Evolutionary conservation across 2,797 vertebrate species (phyloP).

Genomic region (Bufotes viridis): DNA sequence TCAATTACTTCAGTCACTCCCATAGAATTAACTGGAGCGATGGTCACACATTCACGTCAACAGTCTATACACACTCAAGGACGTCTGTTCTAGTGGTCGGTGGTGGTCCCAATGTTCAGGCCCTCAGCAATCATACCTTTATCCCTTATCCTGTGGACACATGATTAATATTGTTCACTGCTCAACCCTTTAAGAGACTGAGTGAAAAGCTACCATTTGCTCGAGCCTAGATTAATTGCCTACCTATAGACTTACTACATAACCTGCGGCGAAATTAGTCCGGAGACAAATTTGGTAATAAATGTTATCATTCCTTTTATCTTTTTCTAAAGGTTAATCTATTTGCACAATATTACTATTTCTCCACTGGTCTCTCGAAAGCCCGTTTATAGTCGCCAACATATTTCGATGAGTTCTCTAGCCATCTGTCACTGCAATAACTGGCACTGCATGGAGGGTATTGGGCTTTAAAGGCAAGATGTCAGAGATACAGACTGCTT

Average conservation of each 20-base stretch:
- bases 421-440: conserved; percentile 29
- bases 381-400: conserved; percentile 19
- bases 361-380: not conserved
- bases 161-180: no score
- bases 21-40: no score
- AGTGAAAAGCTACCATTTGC: not conserved
- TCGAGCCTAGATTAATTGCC: not conserved
- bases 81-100: no score
- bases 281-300: conserved; percentile 1
- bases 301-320: conserved; percentile 17
- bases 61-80: no score
- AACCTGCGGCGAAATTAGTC: not conserved
- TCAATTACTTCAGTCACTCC: no score
- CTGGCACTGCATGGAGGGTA: not conserved
- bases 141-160: no score
- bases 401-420: not conserved
- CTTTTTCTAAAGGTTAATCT: conserved; percentile 33
- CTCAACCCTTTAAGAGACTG: no score
- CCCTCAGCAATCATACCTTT: no score
- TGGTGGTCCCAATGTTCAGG: no score
- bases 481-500: not conserved
- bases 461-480: not conserved
- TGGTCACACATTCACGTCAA: no score
- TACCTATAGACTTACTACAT: not conserved
- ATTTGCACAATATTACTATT: conserved; percentile 34